Conservation (phyloP, 2,888 invertebrate genomes). For the Operophtera brumata region DNA sequence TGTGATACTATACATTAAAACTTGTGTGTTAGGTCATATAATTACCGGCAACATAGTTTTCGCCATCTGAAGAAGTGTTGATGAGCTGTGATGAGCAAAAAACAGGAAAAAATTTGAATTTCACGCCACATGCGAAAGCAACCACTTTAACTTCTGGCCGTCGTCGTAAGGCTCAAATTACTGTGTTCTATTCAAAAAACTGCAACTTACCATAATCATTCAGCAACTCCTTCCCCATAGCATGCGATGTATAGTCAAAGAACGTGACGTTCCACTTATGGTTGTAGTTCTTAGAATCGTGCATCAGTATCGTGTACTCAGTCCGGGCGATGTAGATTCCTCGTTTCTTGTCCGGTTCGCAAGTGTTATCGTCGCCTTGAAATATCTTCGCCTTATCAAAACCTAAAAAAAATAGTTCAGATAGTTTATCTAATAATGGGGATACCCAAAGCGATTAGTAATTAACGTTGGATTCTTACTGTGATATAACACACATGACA, state of each 20-base stretch:
- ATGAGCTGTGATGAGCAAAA: too few species aligned
- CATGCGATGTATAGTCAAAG: slow-evolving; percentile 94
- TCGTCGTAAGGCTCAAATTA: too few species aligned
- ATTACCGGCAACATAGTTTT: too few species aligned
- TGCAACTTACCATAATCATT: slow-evolving; percentile 87
- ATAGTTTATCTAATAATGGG: neutral
- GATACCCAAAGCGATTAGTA: neutral
- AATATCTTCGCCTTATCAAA: slow-evolving; percentile 73
- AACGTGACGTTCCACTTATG: slow-evolving; percentile 97
- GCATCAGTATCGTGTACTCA: slow-evolving; percentile 97
- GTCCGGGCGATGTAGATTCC: slow-evolving; percentile 92
- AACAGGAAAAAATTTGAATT: too few species aligned
- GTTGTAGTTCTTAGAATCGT: slow-evolving; percentile 86
- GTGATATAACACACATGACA: neutral
- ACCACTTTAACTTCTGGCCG: too few species aligned
- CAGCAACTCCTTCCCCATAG: slow-evolving; percentile 87
- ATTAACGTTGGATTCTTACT: neutral
- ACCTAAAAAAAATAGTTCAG: slow-evolving; percentile 42
- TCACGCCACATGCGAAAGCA: too few species aligned
- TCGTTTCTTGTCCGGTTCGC: slow-evolving; percentile 84
- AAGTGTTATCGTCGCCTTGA: slow-evolving; percentile 80
- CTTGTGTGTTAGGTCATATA: too few species aligned
- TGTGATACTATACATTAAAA: too few species aligned
- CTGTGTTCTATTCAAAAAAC: neutral
- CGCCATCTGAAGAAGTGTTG: too few species aligned